Evolutionary conservation across 2,888 invertebrate genomes (phyloP), one percentile per base, ranked within the genome.

Genomic region (Panopea generosa): DNA sequence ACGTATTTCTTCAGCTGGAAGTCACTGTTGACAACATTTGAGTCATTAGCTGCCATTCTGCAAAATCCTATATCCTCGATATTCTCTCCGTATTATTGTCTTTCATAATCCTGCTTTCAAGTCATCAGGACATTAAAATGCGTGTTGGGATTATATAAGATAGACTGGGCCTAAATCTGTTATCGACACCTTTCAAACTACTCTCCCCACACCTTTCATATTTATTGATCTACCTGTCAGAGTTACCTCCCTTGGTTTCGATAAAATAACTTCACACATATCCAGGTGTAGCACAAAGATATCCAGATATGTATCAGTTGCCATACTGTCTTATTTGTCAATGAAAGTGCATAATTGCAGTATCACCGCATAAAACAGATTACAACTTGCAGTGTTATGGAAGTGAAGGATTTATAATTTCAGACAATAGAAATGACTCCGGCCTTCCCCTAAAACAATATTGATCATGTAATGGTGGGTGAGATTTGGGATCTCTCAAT

Each of bases 141-240:
- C 56, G 7, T 56, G 40, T 33, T 9, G 56, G 22, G 56, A 56
- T 56, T 56, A 56, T 56, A 20, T 33, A 18, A 56, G 56, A 33
- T 56, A 56, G 7, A 14, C 22, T 18, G 4, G 11, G 56, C 9
- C 29, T 29, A 29, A 56, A 56, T 56, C 56, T 56, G 40, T 24
- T 22, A 56, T 6, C 18, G 56, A 40, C 56, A 56, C 56, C 56
- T 56, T 4, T 40, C 38, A 38, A 16, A 33, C 18, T n/a, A 20
- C 38, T 53, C 56, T 56, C 56, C 56, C 40, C 53, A 3, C 26
- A 11, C 6, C 4, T 16, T 11, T 33, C 11, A 2, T n/a, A 9
- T 26, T 16, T 18, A 29, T 53, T 53, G 26, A 26, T 26, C 29
- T 16, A 14, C 9, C 53, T 27, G 27, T 27, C 53, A 29, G 27